Percentiles rank a stretch among this genome's conserved stretches.
Evolutionary conservation across 2,113 vertebrate species (phyloP).

Genomic region (Cavia aperea): DNA sequence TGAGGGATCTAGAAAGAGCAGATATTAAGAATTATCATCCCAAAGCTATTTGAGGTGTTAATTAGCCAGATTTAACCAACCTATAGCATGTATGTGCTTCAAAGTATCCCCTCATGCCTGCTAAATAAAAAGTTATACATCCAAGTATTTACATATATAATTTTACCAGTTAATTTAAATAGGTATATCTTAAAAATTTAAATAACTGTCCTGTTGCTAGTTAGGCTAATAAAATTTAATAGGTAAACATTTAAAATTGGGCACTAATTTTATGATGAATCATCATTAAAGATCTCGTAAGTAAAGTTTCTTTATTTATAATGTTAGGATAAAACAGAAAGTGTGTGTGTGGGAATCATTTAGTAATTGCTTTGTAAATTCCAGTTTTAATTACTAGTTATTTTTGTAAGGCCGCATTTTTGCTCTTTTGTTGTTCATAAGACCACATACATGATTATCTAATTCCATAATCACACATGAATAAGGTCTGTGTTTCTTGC

Average conservation of each 20-base stretch:
- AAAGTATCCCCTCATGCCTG: not conserved
- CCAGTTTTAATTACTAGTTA: not conserved
- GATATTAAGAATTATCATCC: not conserved
- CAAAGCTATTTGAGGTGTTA: not conserved
- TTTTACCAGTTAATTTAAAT: not conserved
- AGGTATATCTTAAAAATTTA: not conserved
- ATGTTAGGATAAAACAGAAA: not conserved
- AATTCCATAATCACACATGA: not conserved
- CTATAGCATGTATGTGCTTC: not conserved
- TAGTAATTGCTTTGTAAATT: not conserved
- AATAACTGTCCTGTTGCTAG: not conserved
- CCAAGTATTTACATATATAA: not conserved
- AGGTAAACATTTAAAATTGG: conserved; percentile 23
- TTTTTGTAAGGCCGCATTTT: not conserved
- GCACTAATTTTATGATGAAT: not conserved
- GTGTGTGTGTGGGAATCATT: not conserved
- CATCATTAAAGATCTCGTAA: not conserved
- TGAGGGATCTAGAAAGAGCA: not conserved
- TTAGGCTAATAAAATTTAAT: conserved; percentile 30
- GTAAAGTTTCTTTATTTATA: conserved; percentile 25
- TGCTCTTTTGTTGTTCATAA: not conserved
- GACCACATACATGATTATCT: not conserved
- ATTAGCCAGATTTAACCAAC: not conserved
- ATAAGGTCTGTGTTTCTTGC: not conserved
- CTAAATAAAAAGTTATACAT: not conserved